Conservation (phyloP, 2,888 invertebrate species). For the Tanaodytes sp. region DNA sequence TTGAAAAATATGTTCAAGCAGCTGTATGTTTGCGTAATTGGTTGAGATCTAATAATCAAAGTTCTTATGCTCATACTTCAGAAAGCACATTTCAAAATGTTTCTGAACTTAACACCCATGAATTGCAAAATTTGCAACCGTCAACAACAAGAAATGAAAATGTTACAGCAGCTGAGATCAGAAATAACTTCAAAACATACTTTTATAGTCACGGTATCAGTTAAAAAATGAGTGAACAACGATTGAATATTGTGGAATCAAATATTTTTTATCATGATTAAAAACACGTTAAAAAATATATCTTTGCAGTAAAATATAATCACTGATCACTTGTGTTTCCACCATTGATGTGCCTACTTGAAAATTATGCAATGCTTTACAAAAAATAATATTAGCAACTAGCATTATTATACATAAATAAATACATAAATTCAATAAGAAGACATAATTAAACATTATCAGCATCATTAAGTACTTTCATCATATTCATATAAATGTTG, state of each 20-base stretch:
- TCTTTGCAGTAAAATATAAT: no score
- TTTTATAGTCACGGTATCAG: background rate
- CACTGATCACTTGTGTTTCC: no score
- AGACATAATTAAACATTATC: background rate
- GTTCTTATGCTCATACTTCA: background rate
- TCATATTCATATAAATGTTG: background rate
- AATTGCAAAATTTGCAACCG: background rate
- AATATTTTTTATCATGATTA: background rate
- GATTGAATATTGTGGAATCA: background rate
- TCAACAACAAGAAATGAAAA: background rate
- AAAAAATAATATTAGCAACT: no score
- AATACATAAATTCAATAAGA: no score
- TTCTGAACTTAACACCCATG: background rate
- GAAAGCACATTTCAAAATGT: background rate
- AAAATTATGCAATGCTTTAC: no score
- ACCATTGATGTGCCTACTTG: no score
- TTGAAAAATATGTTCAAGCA: background rate
- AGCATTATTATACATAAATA: background rate
- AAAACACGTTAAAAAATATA: no score
- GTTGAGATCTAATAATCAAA: background rate
- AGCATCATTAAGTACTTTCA: background rate
- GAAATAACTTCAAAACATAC: background rate
- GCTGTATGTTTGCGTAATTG: slow-evolving; percentile 5
- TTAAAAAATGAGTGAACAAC: no score
- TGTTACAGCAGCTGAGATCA: background rate